These are phyloP conservation scores for Ctenicera cuprea DNA, from an alignment of 2,888 invertebrate genomes.

Conservation along the genomic window DNA sequence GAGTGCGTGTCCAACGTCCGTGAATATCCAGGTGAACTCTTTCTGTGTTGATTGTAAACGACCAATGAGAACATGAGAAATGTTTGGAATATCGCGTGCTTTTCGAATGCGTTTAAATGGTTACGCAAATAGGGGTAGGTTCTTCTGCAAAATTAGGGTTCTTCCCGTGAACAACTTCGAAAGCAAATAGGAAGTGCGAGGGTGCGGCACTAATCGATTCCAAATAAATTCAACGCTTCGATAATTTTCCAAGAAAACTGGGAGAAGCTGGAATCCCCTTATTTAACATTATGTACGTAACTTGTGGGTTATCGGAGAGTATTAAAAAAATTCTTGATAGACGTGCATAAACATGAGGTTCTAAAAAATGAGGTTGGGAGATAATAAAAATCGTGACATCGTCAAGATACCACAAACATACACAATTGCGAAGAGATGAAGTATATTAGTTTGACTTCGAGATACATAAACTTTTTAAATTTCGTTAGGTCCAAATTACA, in stretches of 20 bases:
- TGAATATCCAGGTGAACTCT: constrained; percentile 30
- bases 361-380: too few relatives aligned
- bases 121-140: constrained; percentile 15
- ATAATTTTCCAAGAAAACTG: neutral
- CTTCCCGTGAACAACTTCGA: neutral
- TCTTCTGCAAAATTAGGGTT: constrained; percentile 1
- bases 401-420: too few relatives aligned
- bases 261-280: neutral
- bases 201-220: neutral
- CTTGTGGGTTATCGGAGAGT: neutral
- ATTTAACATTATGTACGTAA: neutral
- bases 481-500: too few relatives aligned
- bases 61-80: neutral
- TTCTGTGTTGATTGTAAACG: neutral
- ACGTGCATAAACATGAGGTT: neutral
- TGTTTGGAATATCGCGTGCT: constrained; percentile 11
- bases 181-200: constrained; percentile 1
- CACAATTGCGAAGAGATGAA: too few relatives aligned
- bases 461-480: too few relatives aligned
- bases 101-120: neutral
- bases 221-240: neutral
- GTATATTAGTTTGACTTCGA: too few relatives aligned
- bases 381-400: too few relatives aligned
- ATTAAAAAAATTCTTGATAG: constrained; percentile 5
- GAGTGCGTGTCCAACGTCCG: constrained; percentile 16